These are phyloP conservation scores for Hartigia nigra DNA, from an alignment of 2,888 invertebrate genomes.

Conservation along the genomic window DNA sequence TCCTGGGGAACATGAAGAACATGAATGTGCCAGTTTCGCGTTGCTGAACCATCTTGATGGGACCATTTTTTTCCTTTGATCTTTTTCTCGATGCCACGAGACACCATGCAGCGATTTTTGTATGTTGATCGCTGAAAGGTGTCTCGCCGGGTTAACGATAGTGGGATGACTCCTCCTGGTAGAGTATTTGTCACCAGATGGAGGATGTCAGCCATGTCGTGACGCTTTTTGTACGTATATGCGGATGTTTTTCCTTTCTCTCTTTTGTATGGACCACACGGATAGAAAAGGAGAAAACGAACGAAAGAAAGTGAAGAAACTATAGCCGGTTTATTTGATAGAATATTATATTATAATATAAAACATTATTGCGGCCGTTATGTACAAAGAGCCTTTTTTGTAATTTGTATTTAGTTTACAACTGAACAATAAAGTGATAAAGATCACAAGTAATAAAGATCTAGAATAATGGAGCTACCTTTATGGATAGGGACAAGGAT, in stretches of 20 bases:
- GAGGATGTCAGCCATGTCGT: neutral
- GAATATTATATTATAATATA: conserved; percentile 60
- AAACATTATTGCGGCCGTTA: conserved; percentile 62
- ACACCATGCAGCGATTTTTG: neutral
- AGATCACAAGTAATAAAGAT: conserved; percentile 27
- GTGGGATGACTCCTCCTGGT: neutral
- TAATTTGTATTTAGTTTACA: conserved; percentile 64
- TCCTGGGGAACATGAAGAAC: neutral
- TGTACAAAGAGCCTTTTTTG: conserved; percentile 64
- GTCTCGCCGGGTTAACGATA: neutral
- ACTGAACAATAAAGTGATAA: conserved; percentile 58
- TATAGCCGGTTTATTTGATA: conserved; percentile 63
- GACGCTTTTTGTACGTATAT: neutral
- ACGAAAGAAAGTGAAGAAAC: conserved; percentile 40
- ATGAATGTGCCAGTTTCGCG: neutral
- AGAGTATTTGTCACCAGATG: neutral
- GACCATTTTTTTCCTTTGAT: neutral
- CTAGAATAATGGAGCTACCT: neutral
- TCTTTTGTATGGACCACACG: conserved; percentile 23
- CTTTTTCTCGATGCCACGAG: neutral
- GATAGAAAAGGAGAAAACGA: conserved; percentile 15
- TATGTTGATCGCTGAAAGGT: neutral
- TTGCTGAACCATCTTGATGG: neutral
- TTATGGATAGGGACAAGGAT: neutral
- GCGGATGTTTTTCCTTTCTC: neutral